Evolutionary conservation across 2,113 vertebrate genomes (phyloP).

Genomic region (Platysteira castanea): DNA sequence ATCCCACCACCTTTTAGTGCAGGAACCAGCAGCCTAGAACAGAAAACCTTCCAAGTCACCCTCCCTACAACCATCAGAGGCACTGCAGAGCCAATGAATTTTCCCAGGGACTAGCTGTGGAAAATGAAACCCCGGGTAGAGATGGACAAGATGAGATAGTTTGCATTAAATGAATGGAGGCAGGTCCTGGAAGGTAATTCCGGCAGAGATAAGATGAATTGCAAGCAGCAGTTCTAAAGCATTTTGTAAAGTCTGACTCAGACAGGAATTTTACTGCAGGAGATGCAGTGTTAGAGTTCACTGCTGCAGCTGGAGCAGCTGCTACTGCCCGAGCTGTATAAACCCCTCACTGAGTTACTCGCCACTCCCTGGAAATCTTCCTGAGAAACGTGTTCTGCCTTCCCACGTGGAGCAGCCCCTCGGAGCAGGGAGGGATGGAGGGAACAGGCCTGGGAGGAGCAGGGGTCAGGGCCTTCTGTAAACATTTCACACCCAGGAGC

Average conservation of each 20-base stretch:
- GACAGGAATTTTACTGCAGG: neutral
- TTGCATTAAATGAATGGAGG: neutral
- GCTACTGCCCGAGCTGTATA: neutral
- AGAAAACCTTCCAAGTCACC: neutral
- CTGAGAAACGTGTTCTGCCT: accelerated
- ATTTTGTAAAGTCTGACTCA: neutral
- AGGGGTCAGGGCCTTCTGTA: neutral
- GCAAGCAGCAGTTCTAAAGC: neutral
- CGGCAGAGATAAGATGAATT: neutral
- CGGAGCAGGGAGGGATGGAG: neutral
- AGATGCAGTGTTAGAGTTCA: neutral
- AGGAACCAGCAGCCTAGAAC: neutral
- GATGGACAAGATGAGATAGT: neutral
- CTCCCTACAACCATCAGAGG: neutral
- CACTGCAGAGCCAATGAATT: neutral
- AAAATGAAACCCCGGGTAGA: neutral
- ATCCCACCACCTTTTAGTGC: neutral
- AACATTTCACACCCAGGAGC: neutral
- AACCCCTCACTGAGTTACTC: neutral
- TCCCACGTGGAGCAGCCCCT: accelerated
- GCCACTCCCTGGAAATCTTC: neutral
- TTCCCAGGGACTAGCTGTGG: neutral
- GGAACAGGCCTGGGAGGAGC: neutral
- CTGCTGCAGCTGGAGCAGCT: constrained; percentile 8
- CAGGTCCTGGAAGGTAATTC: neutral